Conservation (phyloP, 2,797 vertebrate species). For the Staurois parvus region DNA sequence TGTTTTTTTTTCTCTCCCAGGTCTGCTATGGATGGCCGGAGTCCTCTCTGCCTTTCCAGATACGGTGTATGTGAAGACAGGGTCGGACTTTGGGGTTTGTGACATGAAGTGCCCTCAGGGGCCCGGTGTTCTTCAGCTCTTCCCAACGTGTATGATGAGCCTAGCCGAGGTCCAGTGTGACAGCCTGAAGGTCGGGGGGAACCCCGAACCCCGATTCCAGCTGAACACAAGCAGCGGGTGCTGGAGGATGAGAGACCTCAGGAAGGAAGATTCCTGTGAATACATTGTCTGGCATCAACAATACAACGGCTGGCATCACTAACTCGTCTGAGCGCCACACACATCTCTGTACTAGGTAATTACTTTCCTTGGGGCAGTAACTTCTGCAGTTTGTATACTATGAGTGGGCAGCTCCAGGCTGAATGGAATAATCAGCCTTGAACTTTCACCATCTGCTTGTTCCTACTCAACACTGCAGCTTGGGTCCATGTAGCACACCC, state of each 20-base stretch:
- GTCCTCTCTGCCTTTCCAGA: neutral
- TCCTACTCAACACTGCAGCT: no score
- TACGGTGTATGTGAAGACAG: neutral
- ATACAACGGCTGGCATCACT: no score
- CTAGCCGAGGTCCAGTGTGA: no score
- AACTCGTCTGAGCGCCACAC: neutral
- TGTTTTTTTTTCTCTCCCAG: neutral
- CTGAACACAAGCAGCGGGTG: conserved; percentile 3
- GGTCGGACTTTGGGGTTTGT: neutral
- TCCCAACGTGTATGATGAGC: no score
- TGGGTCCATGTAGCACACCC: no score
- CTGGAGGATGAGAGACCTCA: neutral
- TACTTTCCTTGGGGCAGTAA: no score
- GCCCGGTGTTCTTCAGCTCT: neutral
- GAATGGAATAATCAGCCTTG: no score
- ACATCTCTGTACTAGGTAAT: neutral
- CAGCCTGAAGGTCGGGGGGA: no score
- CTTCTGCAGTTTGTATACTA: no score
- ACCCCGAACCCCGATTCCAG: neutral
- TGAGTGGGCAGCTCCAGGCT: no score
- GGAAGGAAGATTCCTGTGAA: conserved; percentile 15
- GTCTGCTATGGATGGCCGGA: neutral
- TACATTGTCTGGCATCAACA: neutral
- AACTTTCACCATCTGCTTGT: no score
- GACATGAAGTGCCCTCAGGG: neutral